A percentile compares a stretch with the other conserved stretches of the same genome.
Conservation (phyloP, 2,113 vertebrate species). For the Gasterosteus aculeatus region DNA sequence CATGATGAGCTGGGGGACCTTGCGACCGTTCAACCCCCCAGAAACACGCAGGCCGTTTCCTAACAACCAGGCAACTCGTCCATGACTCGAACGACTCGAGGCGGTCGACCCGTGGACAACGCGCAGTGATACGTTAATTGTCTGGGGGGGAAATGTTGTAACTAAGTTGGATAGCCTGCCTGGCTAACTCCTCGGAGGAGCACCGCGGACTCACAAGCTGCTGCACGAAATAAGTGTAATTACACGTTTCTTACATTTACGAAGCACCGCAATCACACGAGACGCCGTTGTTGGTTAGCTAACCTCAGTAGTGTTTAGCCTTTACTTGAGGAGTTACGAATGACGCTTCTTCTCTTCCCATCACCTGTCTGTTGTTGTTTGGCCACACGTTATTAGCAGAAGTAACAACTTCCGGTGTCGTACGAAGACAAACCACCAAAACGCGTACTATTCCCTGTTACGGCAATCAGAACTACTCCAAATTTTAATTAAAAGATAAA, state of each 20-base stretch:
- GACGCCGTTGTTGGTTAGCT: neutral
- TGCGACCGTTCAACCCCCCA: neutral
- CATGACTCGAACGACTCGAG: neutral
- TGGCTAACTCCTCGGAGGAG: slow-evolving; percentile 39
- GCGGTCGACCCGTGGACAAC: neutral
- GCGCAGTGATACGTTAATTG: neutral
- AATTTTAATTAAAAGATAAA: neutral
- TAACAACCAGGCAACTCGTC: neutral
- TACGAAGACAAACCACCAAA: neutral
- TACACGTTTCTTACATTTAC: neutral
- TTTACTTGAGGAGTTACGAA: neutral
- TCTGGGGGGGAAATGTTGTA: slow-evolving; percentile 12
- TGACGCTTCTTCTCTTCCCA: neutral
- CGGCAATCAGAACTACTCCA: fast-evolving
- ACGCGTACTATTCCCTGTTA: neutral
- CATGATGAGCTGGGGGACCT: slow-evolving; percentile 52
- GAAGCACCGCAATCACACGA: neutral
- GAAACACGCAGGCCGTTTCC: too few relatives aligned
- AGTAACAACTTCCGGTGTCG: slow-evolving; percentile 54
- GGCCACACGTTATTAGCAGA: slow-evolving; percentile 9
- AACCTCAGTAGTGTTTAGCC: neutral
- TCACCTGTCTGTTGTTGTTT: slow-evolving; percentile 31
- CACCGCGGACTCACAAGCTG: neutral
- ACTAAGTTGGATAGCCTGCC: slow-evolving; percentile 39
- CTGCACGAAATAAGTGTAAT: neutral